Percentiles rank a stretch among this genome's conserved stretches.
Evolutionary conservation across 2,113 vertebrate species (phyloP).

Genomic region (Okapia johnstoni): DNA sequence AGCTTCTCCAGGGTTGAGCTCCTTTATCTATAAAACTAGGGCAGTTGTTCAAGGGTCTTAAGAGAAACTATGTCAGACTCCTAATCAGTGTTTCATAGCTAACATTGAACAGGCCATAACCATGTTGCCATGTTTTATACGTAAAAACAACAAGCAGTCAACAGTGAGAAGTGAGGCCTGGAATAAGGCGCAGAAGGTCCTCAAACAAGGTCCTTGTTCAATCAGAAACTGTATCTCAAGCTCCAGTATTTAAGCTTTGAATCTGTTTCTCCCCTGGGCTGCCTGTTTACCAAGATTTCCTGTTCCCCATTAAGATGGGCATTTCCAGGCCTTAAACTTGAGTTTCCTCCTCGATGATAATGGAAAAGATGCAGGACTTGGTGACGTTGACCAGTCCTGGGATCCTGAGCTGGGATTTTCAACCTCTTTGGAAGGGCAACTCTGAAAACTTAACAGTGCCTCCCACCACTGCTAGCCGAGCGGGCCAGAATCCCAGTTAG

Average conservation of each 20-base stretch:
- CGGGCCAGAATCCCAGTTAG: neutral
- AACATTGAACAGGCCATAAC: neutral
- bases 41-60: neutral
- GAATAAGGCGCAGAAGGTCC: neutral
- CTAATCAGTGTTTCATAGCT: neutral
- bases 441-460: neutral
- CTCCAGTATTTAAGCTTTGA: neutral
- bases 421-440: neutral
- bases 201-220: neutral
- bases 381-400: accelerated
- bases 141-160: neutral
- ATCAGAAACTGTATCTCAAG: neutral
- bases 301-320: neutral
- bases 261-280: neutral
- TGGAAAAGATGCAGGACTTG: neutral
- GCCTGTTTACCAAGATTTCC: neutral
- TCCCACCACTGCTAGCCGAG: neutral
- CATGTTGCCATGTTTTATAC: neutral
- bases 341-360: neutral
- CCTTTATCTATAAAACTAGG: neutral
- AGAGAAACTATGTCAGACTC: neutral
- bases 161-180: neutral
- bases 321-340: neutral
- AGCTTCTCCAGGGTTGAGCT: neutral
- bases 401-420: neutral